These are phyloP conservation scores for Pandemis corylana DNA, from an alignment of 2,888 invertebrate species.

Conservation along the genomic window DNA sequence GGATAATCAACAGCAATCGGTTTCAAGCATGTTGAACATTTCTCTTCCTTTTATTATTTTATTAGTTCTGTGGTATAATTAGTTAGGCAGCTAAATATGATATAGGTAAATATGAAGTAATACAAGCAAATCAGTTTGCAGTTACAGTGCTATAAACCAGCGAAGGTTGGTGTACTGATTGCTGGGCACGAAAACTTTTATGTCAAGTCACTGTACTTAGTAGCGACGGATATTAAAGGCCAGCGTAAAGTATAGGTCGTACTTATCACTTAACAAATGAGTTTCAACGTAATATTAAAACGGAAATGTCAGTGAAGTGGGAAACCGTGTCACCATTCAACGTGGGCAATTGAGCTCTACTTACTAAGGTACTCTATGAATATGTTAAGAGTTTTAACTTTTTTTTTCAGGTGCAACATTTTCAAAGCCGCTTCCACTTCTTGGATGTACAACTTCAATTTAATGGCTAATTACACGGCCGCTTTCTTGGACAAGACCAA, in stretches of 20 bases:
- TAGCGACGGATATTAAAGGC: background rate
- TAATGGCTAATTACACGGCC: constrained; percentile 92
- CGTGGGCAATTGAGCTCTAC: background rate
- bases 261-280: constrained; percentile 25
- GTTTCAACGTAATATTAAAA: constrained; percentile 20
- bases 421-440: constrained; percentile 95
- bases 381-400: background rate
- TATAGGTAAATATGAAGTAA: too few species aligned
- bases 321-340: constrained; percentile 19
- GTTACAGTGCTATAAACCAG: too few species aligned
- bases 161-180: background rate
- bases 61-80: too few species aligned
- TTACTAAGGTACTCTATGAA: background rate
- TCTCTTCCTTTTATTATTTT: too few species aligned
- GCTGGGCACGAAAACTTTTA: constrained; percentile 8
- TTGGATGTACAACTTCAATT: constrained; percentile 96
- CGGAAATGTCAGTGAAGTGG: constrained; percentile 37
- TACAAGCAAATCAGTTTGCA: too few species aligned
- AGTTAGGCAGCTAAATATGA: too few species aligned
- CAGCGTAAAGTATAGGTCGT: constrained; percentile 7
- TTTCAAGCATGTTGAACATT: too few species aligned
- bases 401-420: constrained; percentile 87
- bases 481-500: constrained; percentile 91
- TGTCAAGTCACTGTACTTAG: background rate
- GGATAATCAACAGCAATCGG: too few species aligned